Conservation (phyloP, 53 echinoderm and acorn worm species). For the Apostichopus leukothele region DNA sequence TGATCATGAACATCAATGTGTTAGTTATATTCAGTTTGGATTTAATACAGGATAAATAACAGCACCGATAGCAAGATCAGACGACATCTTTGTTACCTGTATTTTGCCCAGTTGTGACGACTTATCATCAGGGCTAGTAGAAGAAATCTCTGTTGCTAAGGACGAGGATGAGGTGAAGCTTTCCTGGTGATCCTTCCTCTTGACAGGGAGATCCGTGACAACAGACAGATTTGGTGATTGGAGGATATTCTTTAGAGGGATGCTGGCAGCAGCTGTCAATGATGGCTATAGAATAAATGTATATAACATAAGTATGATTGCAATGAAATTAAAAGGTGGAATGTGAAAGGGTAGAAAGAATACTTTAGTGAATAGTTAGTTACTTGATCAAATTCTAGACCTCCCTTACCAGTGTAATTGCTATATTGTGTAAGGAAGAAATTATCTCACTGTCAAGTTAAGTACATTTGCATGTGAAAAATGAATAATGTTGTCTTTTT, state of each 20-base stretch:
- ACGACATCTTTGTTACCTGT: background rate
- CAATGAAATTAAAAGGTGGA: too few relatives aligned
- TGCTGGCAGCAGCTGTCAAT: conserved; percentile 78
- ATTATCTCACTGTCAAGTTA: background rate
- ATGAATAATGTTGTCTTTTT: background rate
- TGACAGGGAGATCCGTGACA: conserved; percentile 56
- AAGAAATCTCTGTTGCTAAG: conserved; percentile 9
- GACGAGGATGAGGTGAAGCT: conserved; percentile 3
- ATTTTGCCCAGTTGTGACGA: background rate
- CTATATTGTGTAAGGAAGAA: background rate
- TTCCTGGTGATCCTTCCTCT: conserved; percentile 52
- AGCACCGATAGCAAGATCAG: too few relatives aligned
- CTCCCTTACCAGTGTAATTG: background rate
- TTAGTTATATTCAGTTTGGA: too few relatives aligned
- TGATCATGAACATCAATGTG: too few relatives aligned
- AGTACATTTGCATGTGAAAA: background rate
- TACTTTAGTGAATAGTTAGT: too few relatives aligned
- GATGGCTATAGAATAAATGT: conserved; percentile 60
- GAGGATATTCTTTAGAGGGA: conserved; percentile 73
- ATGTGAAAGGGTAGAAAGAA: too few relatives aligned
- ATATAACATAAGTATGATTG: too few relatives aligned
- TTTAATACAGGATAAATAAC: too few relatives aligned
- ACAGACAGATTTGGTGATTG: conserved; percentile 73
- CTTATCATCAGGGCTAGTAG: conserved; percentile 5
- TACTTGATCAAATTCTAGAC: background rate